phyloP scores from a whole-genome alignment of 2,113 vertebrate species.

The Felis chaus region DNA sequence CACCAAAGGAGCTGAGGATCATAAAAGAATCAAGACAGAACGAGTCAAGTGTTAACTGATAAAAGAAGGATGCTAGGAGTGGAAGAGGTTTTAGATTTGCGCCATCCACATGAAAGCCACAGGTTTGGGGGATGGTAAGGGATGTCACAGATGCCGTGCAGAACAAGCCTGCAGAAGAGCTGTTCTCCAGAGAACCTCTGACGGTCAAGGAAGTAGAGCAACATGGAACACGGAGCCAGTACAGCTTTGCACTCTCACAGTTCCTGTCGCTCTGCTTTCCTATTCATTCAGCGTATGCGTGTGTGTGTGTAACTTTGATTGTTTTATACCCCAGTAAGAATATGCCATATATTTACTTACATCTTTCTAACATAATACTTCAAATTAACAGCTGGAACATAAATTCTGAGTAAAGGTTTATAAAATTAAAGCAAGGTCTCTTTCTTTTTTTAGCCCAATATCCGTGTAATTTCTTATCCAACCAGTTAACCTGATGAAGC shows the following conservation, averaged over 20 bases:
- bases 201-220: neutral
- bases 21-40: neutral
- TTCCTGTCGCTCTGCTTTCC: neutral
- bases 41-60: neutral
- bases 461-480: neutral
- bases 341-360: neutral
- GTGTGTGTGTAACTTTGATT: neutral
- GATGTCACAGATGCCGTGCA: neutral
- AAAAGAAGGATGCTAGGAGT: neutral
- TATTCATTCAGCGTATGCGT: neutral
- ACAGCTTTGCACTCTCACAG: neutral
- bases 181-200: neutral
- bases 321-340: neutral
- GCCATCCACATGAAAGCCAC: neutral
- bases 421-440: neutral
- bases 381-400: neutral
- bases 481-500: neutral
- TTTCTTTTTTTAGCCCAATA: neutral
- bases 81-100: neutral
- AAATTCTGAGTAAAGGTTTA: neutral
- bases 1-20: neutral
- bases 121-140: neutral
- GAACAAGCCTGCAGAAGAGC: neutral
- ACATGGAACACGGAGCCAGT: accelerated
- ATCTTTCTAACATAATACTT: neutral